These are phyloP conservation scores for Cerastoderma edule DNA, from an alignment of 2,888 invertebrate species.

Conservation along the genomic window DNA sequence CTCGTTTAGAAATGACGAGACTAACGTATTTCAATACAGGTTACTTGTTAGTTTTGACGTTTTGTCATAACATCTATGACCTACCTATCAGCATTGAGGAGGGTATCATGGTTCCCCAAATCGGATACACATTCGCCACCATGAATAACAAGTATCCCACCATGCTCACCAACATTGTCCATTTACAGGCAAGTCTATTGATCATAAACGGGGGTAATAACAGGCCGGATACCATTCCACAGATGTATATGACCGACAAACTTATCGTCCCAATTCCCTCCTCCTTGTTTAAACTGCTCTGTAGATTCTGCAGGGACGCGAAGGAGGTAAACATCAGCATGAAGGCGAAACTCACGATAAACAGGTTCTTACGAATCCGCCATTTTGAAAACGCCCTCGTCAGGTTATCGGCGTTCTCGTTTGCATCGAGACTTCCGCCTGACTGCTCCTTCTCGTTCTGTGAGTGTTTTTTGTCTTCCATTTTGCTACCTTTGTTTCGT, in stretches of 20 bases:
- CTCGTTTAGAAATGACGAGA: too few relatives aligned
- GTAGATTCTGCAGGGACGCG: conserved; percentile 96
- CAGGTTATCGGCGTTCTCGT: neutral
- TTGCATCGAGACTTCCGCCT: too few relatives aligned
- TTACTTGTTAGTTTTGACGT: too few relatives aligned
- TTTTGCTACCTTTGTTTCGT: too few relatives aligned
- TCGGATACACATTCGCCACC: conserved; percentile 95
- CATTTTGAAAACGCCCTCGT: conserved; percentile 43
- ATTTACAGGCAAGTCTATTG: conserved; percentile 93
- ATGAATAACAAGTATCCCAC: conserved; percentile 97
- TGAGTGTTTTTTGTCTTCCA: too few relatives aligned
- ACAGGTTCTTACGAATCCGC: conserved; percentile 94
- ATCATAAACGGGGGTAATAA: conserved; percentile 87
- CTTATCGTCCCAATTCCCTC: conserved; percentile 96
- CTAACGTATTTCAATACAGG: too few relatives aligned
- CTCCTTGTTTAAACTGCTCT: conserved; percentile 94
- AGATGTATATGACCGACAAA: conserved; percentile 95
- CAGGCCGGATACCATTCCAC: conserved; percentile 96
- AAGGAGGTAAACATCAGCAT: conserved; percentile 98
- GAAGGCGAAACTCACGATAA: conserved; percentile 95
- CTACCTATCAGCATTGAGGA: conserved; percentile 95
- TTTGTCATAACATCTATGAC: too few relatives aligned
- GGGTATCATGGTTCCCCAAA: conserved; percentile 89
- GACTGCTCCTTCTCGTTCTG: too few relatives aligned
- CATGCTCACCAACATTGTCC: conserved; percentile 96